Percentiles rank a stretch among this genome's conserved stretches.
phyloP scores from a whole-genome alignment of 2,113 vertebrate genomes.

The Colaptes auratus region DNA sequence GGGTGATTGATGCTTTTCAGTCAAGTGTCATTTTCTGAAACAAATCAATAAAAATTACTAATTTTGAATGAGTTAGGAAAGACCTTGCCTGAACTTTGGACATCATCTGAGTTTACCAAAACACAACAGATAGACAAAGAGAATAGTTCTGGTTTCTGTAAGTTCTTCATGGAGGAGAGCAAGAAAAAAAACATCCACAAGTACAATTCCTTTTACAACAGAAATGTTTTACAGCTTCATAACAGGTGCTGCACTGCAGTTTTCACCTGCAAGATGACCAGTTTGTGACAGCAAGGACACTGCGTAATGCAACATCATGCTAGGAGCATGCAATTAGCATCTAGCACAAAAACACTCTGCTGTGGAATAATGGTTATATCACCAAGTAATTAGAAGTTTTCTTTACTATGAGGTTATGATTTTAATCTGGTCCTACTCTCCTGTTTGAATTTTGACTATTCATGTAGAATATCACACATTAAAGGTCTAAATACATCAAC shows the following conservation, averaged over 20 bases:
- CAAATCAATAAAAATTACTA: not conserved
- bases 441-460: not conserved
- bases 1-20: not conserved
- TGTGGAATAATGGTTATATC: not conserved
- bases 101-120: not conserved
- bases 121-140: not conserved
- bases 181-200: not conserved
- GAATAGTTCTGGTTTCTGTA: not conserved
- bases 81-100: not conserved
- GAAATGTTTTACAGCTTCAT: not conserved
- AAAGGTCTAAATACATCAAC: not conserved
- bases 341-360: slow-evolving; percentile 4
- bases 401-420: not conserved
- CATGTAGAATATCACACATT: not conserved
- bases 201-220: not conserved
- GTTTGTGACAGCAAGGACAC: slow-evolving; percentile 44
- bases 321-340: not conserved
- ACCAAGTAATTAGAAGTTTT: slow-evolving; percentile 21
- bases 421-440: slow-evolving; percentile 1
- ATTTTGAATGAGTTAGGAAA: not conserved
- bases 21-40: slow-evolving; percentile 51
- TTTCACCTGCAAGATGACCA: slow-evolving; percentile 17
- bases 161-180: not conserved
- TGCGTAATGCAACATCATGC: not conserved
- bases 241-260: slow-evolving; percentile 7